Evolutionary conservation across 2,113 vertebrate species (phyloP).

Genomic region (Girardinichthys multiradiatus): DNA sequence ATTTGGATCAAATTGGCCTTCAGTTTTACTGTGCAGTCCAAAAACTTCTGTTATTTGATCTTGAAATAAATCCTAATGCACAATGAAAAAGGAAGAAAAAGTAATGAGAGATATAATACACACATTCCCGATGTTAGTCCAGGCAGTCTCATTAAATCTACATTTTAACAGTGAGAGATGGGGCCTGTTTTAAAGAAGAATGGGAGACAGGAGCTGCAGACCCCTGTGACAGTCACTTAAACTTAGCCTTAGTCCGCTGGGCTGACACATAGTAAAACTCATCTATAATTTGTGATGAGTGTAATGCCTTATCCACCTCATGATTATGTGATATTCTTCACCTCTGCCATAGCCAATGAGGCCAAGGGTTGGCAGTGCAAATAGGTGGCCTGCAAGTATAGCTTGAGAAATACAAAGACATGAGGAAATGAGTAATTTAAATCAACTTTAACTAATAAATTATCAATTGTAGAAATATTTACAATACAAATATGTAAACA

Average conservation of each 20-base stretch:
- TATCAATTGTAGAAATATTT: background rate
- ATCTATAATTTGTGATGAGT: slow-evolving; percentile 84
- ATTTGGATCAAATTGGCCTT: background rate
- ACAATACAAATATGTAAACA: background rate
- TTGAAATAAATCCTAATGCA: slow-evolving; percentile 9
- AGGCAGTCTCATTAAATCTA: slow-evolving; percentile 35
- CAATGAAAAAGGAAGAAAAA: background rate
- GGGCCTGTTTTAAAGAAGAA: slow-evolving; percentile 18
- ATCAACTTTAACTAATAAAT: too few relatives aligned
- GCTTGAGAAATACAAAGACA: slow-evolving; percentile 30
- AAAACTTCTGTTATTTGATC: slow-evolving; percentile 4
- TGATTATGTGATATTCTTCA: slow-evolving; percentile 84
- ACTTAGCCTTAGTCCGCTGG: slow-evolving; percentile 57
- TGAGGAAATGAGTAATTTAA: too few relatives aligned
- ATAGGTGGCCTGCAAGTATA: slow-evolving; percentile 78
- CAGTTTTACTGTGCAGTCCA: background rate
- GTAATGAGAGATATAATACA: slow-evolving; percentile 14
- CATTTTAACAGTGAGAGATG: slow-evolving; percentile 9
- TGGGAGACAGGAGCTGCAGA: slow-evolving; percentile 46
- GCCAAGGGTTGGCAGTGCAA: slow-evolving; percentile 70
- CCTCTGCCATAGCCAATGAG: slow-evolving; percentile 76
- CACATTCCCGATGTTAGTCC: slow-evolving; percentile 23
- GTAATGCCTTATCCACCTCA: slow-evolving; percentile 82
- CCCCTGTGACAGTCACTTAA: slow-evolving; percentile 73
- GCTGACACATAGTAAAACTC: slow-evolving; percentile 73